Evolutionary conservation across 2,113 vertebrate species (phyloP).

Genomic region (Motacilla tschutschensis): DNA sequence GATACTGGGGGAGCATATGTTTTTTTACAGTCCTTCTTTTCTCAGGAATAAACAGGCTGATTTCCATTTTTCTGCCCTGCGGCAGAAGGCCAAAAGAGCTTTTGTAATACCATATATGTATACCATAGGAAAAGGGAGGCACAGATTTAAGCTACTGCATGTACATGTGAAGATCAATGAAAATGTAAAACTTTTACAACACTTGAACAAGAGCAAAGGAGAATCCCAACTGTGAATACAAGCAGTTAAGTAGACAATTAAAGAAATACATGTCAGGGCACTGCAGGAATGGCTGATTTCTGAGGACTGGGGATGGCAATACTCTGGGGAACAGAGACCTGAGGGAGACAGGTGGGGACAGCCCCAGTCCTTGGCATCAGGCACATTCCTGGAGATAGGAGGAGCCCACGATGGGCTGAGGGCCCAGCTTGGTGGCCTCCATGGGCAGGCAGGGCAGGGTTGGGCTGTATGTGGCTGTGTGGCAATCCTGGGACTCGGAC

Average conservation of each 20-base stretch:
- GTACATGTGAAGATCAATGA: not conserved
- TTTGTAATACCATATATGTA: not conserved
- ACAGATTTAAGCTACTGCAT: not conserved
- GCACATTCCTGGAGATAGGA: not conserved
- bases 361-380: not conserved
- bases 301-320: not conserved
- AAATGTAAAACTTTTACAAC: not conserved
- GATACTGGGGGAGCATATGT: not conserved
- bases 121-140: not conserved
- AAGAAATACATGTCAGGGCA: not conserved
- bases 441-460: accelerated
- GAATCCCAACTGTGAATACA: not conserved
- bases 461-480: not conserved
- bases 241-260: not conserved
- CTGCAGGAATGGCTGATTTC: not conserved
- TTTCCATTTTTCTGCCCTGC: not conserved
- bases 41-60: not conserved
- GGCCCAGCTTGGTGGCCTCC: accelerated
- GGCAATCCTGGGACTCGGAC: not conserved
- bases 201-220: not conserved
- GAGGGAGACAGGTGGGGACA: not conserved
- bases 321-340: not conserved
- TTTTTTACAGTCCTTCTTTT: not conserved
- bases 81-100: not conserved
- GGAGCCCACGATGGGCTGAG: accelerated